Evolutionary conservation across 2,888 invertebrate genomes (phyloP).

Genomic region (Sinohyriopsis cumingii): DNA sequence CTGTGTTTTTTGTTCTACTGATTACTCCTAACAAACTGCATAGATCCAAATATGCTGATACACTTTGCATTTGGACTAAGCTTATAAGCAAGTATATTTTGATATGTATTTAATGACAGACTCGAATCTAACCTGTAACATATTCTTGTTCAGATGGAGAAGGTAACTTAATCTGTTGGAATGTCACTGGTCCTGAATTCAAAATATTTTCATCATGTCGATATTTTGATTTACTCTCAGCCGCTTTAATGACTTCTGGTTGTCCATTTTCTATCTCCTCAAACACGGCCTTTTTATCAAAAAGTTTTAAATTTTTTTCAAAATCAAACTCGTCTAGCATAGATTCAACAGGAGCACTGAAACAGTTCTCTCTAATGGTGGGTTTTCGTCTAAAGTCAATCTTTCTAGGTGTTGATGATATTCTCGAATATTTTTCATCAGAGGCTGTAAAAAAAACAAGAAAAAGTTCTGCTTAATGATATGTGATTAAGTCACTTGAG

Average conservation of each 20-base stretch:
- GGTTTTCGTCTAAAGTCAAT: constrained; percentile 77
- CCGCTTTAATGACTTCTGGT: constrained; percentile 40
- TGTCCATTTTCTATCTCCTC: constrained; percentile 79
- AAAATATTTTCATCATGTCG: constrained; percentile 91
- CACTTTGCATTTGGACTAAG: too few relatives aligned
- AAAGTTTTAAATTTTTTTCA: constrained; percentile 92
- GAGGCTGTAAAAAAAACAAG: constrained; percentile 32
- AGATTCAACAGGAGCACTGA: constrained; percentile 82
- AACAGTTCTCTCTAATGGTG: constrained; percentile 76
- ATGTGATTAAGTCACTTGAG: too few relatives aligned
- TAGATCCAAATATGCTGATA: too few relatives aligned
- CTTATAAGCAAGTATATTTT: background rate
- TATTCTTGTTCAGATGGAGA: constrained; percentile 77
- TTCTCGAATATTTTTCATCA: constrained; percentile 27
- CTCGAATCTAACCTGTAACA: constrained; percentile 76
- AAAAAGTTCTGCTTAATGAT: background rate
- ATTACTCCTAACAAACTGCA: too few relatives aligned
- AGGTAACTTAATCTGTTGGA: constrained; percentile 83
- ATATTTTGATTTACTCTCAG: constrained; percentile 74
- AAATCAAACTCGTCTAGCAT: constrained; percentile 90
- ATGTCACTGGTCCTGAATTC: constrained; percentile 78
- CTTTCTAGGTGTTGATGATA: constrained; percentile 72
- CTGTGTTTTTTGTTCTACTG: too few relatives aligned
- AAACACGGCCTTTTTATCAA: constrained; percentile 88
- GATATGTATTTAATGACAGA: background rate